These are phyloP conservation scores for Ceratotherium simum DNA, from an alignment of 2,113 vertebrate genomes.

Conservation along the genomic window DNA sequence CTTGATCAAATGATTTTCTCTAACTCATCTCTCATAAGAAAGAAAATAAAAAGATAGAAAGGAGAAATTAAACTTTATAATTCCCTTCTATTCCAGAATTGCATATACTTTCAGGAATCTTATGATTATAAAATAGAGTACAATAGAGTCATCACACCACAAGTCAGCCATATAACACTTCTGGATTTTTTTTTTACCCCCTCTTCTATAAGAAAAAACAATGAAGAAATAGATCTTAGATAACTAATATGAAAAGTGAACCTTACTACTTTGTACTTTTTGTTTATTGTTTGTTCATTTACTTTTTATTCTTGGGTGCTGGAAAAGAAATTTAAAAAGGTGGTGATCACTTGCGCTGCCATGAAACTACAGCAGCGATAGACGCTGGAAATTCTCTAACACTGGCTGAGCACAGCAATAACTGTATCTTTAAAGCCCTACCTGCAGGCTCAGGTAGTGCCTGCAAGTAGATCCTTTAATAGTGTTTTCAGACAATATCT, in stretches of 20 bases:
- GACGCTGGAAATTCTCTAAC: not conserved
- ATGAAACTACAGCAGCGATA: not conserved
- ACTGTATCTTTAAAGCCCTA: not conserved
- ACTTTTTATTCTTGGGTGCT: not conserved
- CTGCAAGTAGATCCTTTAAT: not conserved
- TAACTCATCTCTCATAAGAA: conserved; percentile 11
- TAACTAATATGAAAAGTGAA: not conserved
- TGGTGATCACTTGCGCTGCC: not conserved
- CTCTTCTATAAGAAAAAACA: not conserved
- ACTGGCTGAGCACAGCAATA: not conserved
- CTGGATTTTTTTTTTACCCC: not conserved
- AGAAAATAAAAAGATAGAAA: not conserved
- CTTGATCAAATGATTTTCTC: not conserved
- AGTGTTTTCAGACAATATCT: not conserved
- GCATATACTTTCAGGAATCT: not conserved
- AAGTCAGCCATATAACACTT: not conserved
- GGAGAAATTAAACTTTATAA: not conserved
- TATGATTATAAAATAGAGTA: not conserved
- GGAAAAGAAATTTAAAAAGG: not conserved
- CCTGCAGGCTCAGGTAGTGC: not conserved
- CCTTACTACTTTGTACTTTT: not conserved
- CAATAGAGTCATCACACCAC: not conserved
- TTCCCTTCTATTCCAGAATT: not conserved
- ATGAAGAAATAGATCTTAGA: not conserved
- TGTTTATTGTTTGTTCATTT: not conserved